Base-by-base conservation (phyloP, 2,797 vertebrate species). In the Phoebastria nigripes region DNA sequence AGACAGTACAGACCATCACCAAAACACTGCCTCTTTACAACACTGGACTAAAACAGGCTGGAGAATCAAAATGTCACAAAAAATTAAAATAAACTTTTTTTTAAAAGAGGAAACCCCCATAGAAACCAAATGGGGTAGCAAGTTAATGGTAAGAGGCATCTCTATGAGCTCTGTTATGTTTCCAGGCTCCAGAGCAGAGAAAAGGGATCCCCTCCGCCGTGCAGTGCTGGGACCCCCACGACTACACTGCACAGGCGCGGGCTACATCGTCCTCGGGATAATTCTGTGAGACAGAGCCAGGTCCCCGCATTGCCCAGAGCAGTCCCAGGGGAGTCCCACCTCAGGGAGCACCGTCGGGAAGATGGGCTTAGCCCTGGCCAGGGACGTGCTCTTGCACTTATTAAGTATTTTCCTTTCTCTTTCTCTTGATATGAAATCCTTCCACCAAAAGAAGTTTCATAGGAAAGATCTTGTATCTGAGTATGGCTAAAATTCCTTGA, bases 151-250 rank as follows among this genome's bases (percentile, higher is more conserved):
- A 41, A 47, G 56, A 77, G 28, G 42, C 42, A 44, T 18, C 33
- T 70, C 58, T 22, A 16, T 10, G 24, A 61, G 55, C 21, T 46
- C 24, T 39, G 39, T 16, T 33, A 33, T 1, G 3, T 35, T 78
- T 65, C 52, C 58, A 90, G 52, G 51, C 31, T 58, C 35, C n/a
- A n/a, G 66, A 52, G 39, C 39, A 37, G 26, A 63, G 33, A 21
- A 44, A 12, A 6, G 28, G 51, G 33, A 42, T 24, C 28, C 9
- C 14, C 6, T 62, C 9, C 0, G 2, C 11, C 5, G 2, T 10
- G 29, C 33, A 33, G 16, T 22, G n/a, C 54, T n/a, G 41, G 20
- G 52, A 49, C 42, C 11, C 71, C 13, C 58, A 39, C 1, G 0
- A 29, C 29, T 16, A 18, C 41, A 4, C 5, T 19, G 9, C 44